These are phyloP conservation scores for Pollenia labialis DNA, from an alignment of 2,888 invertebrate genomes.

Conservation along the genomic window DNA sequence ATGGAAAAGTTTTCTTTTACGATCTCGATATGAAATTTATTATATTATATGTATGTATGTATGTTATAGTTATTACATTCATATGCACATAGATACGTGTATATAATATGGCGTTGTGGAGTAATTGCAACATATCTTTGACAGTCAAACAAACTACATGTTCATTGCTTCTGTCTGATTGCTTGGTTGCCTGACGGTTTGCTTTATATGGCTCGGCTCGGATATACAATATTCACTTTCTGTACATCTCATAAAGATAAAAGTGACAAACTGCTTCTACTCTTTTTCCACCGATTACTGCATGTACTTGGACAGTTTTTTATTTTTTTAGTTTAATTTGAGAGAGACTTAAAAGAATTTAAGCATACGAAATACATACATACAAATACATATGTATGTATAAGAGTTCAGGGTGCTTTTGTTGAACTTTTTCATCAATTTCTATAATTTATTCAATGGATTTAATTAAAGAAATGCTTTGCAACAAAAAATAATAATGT, in stretches of 20 bases:
- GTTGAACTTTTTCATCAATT: slow-evolving; percentile 77
- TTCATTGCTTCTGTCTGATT: slow-evolving; percentile 35
- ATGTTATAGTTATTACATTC: not conserved
- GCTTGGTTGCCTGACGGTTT: not conserved
- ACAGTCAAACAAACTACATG: slow-evolving; percentile 32
- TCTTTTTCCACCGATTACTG: not conserved
- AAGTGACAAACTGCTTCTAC: slow-evolving; percentile 30
- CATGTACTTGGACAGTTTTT: not conserved
- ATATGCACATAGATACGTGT: not conserved
- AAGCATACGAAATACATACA: slow-evolving; percentile 77
- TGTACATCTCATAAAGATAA: slow-evolving; percentile 41
- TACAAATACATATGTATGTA: slow-evolving; percentile 76
- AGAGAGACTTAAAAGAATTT: slow-evolving; percentile 46
- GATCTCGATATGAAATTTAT: slow-evolving; percentile 23
- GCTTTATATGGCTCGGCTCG: slow-evolving; percentile 7
- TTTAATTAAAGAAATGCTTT: slow-evolving; percentile 75
- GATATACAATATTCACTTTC: not conserved
- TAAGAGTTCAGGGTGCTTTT: slow-evolving; percentile 87
- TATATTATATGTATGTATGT: not conserved
- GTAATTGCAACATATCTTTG: slow-evolving; percentile 50
- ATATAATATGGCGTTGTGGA: slow-evolving; percentile 18
- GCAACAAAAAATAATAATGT: slow-evolving; percentile 20
- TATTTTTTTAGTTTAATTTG: not conserved
- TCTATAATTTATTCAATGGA: slow-evolving; percentile 77
- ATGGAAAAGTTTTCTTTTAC: slow-evolving; percentile 45